Conservation (phyloP, 2,797 vertebrate species). For the Silurus lanzhouensis region DNA sequence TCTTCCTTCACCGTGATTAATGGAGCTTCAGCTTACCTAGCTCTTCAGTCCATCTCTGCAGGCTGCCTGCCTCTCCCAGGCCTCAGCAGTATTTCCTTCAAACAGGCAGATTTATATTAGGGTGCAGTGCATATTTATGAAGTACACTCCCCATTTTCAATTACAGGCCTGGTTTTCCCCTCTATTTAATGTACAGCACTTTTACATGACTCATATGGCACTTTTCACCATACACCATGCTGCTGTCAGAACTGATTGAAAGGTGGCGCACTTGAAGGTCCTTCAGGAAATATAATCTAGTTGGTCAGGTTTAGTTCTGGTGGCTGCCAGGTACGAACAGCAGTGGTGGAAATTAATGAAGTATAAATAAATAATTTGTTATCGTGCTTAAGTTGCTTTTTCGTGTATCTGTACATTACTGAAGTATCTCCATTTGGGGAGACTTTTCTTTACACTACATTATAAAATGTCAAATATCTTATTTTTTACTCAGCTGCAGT, state of each 20-base stretch:
- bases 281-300: neutral
- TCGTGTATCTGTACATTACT: too few relatives aligned
- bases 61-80: constrained; percentile 44
- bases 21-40: constrained; percentile 48
- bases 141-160: constrained; percentile 46
- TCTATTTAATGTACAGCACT: constrained; percentile 44
- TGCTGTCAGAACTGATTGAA: constrained; percentile 19
- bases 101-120: constrained; percentile 50
- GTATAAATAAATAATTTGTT: too few relatives aligned
- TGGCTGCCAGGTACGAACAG: too few relatives aligned
- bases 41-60: constrained; percentile 53
- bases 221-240: constrained; percentile 22
- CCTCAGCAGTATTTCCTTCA: constrained; percentile 53
- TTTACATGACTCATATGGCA: constrained; percentile 50
- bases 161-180: constrained; percentile 43
- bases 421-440: too few relatives aligned
- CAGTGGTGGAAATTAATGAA: too few relatives aligned
- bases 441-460: too few relatives aligned
- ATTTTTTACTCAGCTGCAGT: too few relatives aligned
- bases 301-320: neutral
- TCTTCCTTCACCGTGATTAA: constrained; percentile 58
- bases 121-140: constrained; percentile 52
- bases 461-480: too few relatives aligned
- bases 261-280: neutral
- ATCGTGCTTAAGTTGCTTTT: too few relatives aligned